Base-by-base conservation (phyloP, 2,888 invertebrate genomes). In the Leptopilina syphax region DNA sequence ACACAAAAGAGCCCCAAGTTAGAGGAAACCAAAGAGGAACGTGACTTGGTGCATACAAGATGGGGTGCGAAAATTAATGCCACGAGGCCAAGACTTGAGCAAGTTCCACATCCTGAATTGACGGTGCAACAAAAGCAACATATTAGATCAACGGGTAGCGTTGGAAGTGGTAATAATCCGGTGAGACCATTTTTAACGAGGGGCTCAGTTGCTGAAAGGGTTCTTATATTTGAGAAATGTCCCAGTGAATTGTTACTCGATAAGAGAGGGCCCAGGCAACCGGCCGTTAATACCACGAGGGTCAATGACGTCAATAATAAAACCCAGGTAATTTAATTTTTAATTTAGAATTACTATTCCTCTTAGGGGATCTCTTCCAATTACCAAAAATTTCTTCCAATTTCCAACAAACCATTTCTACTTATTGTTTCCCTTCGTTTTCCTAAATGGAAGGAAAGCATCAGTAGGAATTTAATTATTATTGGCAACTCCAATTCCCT, bases 121-220 rank as follows among this genome's bases (percentile, higher is more conserved):
- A 94, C 94, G 1, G 93, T 93, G 41, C 94, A 93, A 84, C 94
- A 94, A 89, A 93, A 93, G 85, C 94, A 94, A 85, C 94, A 95
- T 86, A 93, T 92, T 70, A 86, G 91, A 18, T 91, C 92, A 3
- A 90, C 91, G 0, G 91, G 91, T 88, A 90, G 91, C 0, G 88
- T 89, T 89, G 94, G 87, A 89, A 94, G 86, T 87, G 94, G 85
- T 9, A 89, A 92, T 84, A 95, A 94, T 90, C 96, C 97, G 7
- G 96, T 97, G 79, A 93, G 97, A 77, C 97, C 97, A 18, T 97
- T 97, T 92, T 93, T 97, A 78, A 97, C 97, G 65, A 94, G 97
- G 81, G 98, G 97, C 41, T 97, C 97, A 6, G 98, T 98, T 3
- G 97, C 97, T 41, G 98, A 98, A 90, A 93, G 97, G 73, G 97